Evolutionary conservation across 2,888 invertebrate species (phyloP).

Genomic region (Micoletzkya japonica): DNA sequence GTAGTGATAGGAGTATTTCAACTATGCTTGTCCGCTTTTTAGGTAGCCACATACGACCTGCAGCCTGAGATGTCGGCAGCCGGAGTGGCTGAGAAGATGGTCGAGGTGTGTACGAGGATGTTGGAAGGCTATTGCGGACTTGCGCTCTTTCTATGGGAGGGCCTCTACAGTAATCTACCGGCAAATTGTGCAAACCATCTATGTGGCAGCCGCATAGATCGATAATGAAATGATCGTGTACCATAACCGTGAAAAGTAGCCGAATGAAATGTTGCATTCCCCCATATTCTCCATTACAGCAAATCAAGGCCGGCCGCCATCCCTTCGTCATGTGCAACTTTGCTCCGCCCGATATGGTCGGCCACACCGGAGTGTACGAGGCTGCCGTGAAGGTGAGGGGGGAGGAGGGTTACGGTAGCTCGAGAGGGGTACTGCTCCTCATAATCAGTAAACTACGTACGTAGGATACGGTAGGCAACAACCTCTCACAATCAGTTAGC

Average conservation of each 20-base stretch:
- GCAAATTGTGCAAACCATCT: too few species aligned
- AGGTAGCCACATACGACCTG: slow-evolving; percentile 66
- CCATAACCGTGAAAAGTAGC: too few species aligned
- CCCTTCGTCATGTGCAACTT: slow-evolving; percentile 68
- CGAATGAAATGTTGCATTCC: too few species aligned
- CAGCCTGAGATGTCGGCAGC: slow-evolving; percentile 66
- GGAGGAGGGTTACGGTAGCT: too few species aligned
- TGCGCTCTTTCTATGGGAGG: background rate
- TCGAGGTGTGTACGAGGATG: slow-evolving; percentile 54
- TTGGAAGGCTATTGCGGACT: background rate
- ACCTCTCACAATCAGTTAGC: too few species aligned
- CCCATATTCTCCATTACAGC: slow-evolving; percentile 52
- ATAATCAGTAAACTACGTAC: too few species aligned
- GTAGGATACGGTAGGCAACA: too few species aligned
- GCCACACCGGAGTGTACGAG: slow-evolving; percentile 67
- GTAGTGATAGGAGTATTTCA: too few species aligned
- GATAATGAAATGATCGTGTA: too few species aligned
- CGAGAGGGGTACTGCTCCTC: too few species aligned
- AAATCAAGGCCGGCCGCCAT: slow-evolving; percentile 62
- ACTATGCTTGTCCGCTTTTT: too few species aligned
- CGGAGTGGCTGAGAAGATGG: slow-evolving; percentile 66
- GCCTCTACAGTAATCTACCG: background rate
- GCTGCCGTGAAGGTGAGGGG: slow-evolving; percentile 62
- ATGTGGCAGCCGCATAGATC: too few species aligned
- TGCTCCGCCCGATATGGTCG: slow-evolving; percentile 68